Evolutionary conservation across 2,113 vertebrate species (phyloP).

Genomic region (Corynorhinus townsendii): DNA sequence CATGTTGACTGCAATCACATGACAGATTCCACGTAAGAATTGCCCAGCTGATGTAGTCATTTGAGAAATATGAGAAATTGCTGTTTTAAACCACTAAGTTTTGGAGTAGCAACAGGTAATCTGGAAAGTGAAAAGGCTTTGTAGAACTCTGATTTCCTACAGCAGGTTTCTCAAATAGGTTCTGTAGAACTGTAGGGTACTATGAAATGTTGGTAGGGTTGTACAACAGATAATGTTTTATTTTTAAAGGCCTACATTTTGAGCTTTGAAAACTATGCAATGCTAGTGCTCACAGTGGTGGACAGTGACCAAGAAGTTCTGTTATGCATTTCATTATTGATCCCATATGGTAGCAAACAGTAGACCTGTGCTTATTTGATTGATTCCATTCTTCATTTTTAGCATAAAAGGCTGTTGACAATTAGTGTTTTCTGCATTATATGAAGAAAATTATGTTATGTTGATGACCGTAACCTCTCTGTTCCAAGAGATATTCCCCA

Average conservation of each 20-base stretch:
- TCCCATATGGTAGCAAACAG: not conserved
- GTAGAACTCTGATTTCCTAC: not conserved
- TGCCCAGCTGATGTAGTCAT: not conserved
- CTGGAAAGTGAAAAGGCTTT: not conserved
- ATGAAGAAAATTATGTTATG: not conserved
- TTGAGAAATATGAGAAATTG: not conserved
- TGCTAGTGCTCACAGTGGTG: not conserved
- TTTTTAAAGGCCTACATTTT: not conserved
- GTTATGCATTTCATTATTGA: not conserved
- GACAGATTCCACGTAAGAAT: not conserved
- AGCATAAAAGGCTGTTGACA: not conserved
- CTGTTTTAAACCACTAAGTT: not conserved
- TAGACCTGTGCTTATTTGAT: not conserved
- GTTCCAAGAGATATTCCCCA: not conserved
- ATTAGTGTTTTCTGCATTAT: not conserved
- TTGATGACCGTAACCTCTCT: not conserved
- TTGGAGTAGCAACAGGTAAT: not conserved
- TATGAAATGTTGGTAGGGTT: not conserved
- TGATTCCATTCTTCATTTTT: not conserved
- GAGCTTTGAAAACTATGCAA: not conserved
- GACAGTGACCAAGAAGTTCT: not conserved
- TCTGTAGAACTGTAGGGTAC: not conserved
- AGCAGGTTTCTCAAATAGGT: not conserved
- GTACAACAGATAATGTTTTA: not conserved
- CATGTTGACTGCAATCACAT: not conserved